These are phyloP conservation scores for Artibeus lituratus DNA, from an alignment of 2,797 vertebrate genomes.

Conservation along the genomic window DNA sequence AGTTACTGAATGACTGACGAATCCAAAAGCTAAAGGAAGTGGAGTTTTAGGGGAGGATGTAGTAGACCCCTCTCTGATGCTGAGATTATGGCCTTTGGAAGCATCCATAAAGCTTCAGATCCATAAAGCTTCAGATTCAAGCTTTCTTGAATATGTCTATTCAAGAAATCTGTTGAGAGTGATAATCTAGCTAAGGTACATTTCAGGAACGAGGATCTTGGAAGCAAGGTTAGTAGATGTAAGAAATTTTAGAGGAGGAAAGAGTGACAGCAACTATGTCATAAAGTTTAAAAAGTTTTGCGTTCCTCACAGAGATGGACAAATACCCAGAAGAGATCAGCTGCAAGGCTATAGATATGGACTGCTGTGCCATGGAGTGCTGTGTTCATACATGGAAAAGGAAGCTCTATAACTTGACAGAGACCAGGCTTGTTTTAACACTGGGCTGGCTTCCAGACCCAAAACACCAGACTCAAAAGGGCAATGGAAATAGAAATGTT, in stretches of 20 bases:
- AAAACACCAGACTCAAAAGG: conserved; percentile 7
- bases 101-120: neutral
- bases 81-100: neutral
- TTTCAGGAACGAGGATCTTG: conserved; percentile 11
- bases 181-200: neutral
- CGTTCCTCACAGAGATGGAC: neutral
- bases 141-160: too few species aligned
- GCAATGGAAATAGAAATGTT: conserved; percentile 37
- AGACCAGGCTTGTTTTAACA: neutral
- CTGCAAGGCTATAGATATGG: neutral
- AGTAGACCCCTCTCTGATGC: neutral
- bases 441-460: neutral
- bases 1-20: neutral
- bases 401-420: neutral
- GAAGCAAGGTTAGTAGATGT: neutral
- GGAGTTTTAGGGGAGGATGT: neutral
- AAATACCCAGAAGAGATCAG: neutral
- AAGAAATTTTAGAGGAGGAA: conserved; percentile 20
- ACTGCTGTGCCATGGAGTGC: neutral
- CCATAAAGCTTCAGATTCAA: neutral
- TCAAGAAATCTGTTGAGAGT: neutral
- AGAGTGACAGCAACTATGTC: neutral
- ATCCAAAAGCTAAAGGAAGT: neutral
- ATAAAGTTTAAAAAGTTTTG: neutral
- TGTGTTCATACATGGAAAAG: neutral